These are phyloP conservation scores for Cisticola juncidis DNA, from an alignment of 2,113 vertebrate species.

Conservation along the genomic window DNA sequence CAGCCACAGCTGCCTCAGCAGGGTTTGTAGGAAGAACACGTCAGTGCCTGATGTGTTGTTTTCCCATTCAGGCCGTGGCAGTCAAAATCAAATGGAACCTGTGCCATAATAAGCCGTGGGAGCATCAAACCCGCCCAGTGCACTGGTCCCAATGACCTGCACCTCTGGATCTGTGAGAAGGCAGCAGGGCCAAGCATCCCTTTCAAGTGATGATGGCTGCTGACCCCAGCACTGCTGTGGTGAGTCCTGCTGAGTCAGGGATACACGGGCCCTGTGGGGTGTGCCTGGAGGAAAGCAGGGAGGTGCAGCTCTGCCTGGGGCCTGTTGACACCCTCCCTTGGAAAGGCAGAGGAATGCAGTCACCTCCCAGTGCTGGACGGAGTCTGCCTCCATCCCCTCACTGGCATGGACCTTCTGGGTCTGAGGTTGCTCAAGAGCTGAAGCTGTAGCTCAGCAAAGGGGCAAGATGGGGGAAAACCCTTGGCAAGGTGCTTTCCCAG, in stretches of 20 bases:
- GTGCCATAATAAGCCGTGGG: slow-evolving; percentile 46
- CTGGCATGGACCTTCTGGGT: too few relatives aligned
- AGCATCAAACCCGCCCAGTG: slow-evolving; percentile 22
- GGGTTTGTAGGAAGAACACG: accelerated
- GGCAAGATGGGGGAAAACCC: not conserved
- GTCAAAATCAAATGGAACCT: not conserved
- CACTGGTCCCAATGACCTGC: not conserved
- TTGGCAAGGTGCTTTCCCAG: not conserved
- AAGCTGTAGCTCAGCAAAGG: not conserved
- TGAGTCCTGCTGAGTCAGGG: not conserved
- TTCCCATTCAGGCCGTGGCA: slow-evolving; percentile 6
- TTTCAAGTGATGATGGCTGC: accelerated
- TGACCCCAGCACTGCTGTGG: not conserved
- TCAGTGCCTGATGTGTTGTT: not conserved
- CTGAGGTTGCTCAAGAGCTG: not conserved
- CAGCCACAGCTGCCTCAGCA: accelerated
- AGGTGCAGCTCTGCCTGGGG: not conserved
- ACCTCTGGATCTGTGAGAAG: slow-evolving; percentile 58
- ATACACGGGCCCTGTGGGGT: accelerated
- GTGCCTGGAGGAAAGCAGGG: not conserved
- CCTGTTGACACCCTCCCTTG: accelerated
- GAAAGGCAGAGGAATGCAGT: not conserved
- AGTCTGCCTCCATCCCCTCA: not conserved
- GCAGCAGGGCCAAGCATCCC: not conserved
- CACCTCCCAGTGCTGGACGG: not conserved